A percentile compares a stretch with the other conserved stretches of the same genome.
Conservation (phyloP, 2,113 vertebrate genomes). For the Lichenostomus cassidix region DNA sequence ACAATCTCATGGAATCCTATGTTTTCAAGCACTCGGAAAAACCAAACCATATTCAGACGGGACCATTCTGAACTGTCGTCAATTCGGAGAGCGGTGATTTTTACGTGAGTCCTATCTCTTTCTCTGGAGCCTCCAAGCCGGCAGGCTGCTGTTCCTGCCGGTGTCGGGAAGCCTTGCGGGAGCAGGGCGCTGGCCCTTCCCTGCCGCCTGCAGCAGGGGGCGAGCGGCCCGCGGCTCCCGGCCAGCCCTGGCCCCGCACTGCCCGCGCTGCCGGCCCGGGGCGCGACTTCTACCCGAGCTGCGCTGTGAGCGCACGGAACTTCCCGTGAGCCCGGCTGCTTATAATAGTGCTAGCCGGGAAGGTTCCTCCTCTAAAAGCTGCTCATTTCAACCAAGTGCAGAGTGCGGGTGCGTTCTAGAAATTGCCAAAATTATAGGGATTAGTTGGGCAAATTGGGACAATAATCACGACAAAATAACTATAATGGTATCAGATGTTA, state of each 20-base stretch:
- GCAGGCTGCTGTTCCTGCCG: not conserved
- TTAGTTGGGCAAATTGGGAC: not conserved
- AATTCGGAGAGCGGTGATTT: rapidly evolving
- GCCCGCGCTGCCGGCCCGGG: not conserved
- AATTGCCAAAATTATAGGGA: not conserved
- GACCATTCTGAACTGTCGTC: not conserved
- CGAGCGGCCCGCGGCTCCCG: not conserved
- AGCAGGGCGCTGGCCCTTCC: not conserved
- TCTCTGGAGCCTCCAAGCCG: not conserved
- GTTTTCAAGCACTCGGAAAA: not conserved
- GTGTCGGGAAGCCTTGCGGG: not conserved
- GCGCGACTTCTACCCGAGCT: not conserved
- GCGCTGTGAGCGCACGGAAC: not conserved
- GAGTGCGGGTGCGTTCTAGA: not conserved
- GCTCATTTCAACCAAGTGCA: not conserved
- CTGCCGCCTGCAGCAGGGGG: not conserved
- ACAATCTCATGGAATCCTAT: not conserved
- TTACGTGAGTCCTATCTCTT: not conserved
- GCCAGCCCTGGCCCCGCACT: not conserved
- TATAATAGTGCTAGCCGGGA: rapidly evolving
- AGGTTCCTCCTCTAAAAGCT: not conserved
- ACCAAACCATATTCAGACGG: not conserved
- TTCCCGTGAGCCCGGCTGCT: not conserved
- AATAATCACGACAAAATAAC: not conserved
- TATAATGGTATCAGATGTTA: not conserved